Evolutionary conservation across 1,140 invertebrate genomes (phyloP).

Genomic region (Papilio machaon): DNA sequence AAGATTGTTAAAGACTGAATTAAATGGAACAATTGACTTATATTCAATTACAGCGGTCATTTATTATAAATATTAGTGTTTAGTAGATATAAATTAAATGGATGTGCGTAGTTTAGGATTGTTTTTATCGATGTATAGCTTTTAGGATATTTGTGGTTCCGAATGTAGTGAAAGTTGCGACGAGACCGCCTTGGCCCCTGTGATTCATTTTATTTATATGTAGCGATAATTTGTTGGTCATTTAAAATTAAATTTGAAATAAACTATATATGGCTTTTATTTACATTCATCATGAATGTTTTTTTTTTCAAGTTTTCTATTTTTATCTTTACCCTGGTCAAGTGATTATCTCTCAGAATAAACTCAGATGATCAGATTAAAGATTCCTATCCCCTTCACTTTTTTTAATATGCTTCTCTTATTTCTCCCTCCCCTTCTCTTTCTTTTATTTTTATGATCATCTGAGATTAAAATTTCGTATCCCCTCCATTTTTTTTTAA

Average conservation of each 20-base stretch:
- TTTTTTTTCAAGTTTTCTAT: too few relatives aligned
- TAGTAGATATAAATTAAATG: constrained; percentile 54
- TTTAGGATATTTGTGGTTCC: constrained; percentile 27
- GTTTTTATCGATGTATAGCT: constrained; percentile 46
- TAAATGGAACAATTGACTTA: constrained; percentile 71
- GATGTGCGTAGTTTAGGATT: constrained; percentile 42
- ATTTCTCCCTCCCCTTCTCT: too few relatives aligned
- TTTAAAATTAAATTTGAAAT: constrained; percentile 69
- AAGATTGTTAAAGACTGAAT: constrained; percentile 80
- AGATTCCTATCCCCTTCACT: too few relatives aligned
- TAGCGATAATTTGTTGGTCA: constrained; percentile 75
- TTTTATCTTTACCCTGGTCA: too few relatives aligned
- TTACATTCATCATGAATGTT: neutral
- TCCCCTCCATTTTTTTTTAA: too few relatives aligned
- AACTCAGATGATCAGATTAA: too few relatives aligned
- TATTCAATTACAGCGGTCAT: constrained; percentile 79
- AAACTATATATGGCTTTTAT: constrained; percentile 50
- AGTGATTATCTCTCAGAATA: too few relatives aligned
- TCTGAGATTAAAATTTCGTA: too few relatives aligned
- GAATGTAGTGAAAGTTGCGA: constrained; percentile 52
- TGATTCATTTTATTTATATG: constrained; percentile 78
- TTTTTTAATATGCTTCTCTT: too few relatives aligned
- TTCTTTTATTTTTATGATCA: too few relatives aligned
- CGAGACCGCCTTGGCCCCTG: constrained; percentile 76
- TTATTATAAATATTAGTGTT: constrained; percentile 59